Base-by-base conservation (phyloP, 2,888 invertebrate genomes). In the Lepidochitona cinerea region DNA sequence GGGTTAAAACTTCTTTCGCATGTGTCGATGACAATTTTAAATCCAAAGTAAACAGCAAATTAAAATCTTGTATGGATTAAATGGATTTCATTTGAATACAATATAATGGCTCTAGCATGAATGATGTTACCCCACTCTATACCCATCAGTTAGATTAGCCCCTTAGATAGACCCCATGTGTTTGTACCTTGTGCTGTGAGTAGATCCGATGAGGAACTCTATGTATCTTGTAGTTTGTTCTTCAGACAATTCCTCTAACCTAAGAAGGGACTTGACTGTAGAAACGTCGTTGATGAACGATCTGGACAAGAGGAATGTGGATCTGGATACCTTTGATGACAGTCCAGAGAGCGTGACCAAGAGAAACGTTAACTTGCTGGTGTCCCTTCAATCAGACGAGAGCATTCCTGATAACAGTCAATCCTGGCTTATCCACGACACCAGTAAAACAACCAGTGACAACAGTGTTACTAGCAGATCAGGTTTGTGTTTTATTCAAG, bases 211-310 rank as follows among this genome's bases (percentile, higher is more conserved):
- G n/a, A n/a, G n/a, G n/a, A n/a, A n/a, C n/a, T n/a, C n/a, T n/a
- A n/a, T n/a, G n/a, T n/a, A 49, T 49, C 49, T 49, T 49, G 18
- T 23, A 49, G 49, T 49, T 23, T 49, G n/a, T 18, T 18, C 23
- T 49, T 49, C 49, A 49, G 59, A 59, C 32, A 23, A 59, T 32
- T 59, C 59, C 26, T 59, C 86, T 1, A 87, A 87, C 71, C 78
- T 88, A 14, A 74, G 88, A 29, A 77, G 87, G 36, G 88, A 88
- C 76, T 85, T 88, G 33, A 88, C 88, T 5, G 88, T 87, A 1
- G 88, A 88, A 70, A 88, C 88, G 0, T 88, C 88, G 0, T 73
- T 88, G 35, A 88, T 88, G 88, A 87, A 86, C 72, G 88, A 88
- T 76, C 83, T 88, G 33, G 87, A 87, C 79, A 87, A 87, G 71